These are phyloP conservation scores for Armadillidium nasatum DNA, from an alignment of 1,140 invertebrate species.

Conservation along the genomic window DNA sequence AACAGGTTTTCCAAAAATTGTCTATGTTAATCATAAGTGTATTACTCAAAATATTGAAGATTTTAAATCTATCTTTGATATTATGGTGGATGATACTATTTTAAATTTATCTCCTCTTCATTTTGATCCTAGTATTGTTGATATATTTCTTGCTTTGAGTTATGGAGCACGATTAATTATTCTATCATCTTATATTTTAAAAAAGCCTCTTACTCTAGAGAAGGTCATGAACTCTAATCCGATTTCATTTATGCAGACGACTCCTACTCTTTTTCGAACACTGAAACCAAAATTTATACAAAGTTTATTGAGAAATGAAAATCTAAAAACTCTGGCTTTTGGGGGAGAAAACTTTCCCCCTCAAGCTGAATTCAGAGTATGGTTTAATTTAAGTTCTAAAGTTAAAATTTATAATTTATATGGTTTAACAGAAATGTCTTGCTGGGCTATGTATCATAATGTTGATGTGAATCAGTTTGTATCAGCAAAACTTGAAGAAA, in stretches of 20 bases:
- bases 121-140: not conserved
- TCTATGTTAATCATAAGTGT: not conserved
- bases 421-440: not conserved
- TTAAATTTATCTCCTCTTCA: not conserved
- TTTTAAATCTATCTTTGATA: not conserved
- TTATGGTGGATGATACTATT: not conserved
- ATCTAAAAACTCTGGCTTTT: not conserved
- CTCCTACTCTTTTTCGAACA: not conserved
- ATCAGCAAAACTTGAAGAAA: not conserved
- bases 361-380: not conserved
- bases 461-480: not conserved
- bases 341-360: not conserved
- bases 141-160: slow-evolving; percentile 1
- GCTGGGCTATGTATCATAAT: not conserved
- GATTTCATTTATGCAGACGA: not conserved
- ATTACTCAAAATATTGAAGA: not conserved
- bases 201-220: not conserved
- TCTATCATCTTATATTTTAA: not conserved
- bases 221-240: not conserved
- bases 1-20: not conserved
- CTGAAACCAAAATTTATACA: not conserved
- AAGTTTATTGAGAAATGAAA: not conserved
- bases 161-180: not conserved
- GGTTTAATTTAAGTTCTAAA: not conserved
- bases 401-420: not conserved